Conservation (phyloP, 2,888 invertebrate species). For the Abrostola triplasia region DNA sequence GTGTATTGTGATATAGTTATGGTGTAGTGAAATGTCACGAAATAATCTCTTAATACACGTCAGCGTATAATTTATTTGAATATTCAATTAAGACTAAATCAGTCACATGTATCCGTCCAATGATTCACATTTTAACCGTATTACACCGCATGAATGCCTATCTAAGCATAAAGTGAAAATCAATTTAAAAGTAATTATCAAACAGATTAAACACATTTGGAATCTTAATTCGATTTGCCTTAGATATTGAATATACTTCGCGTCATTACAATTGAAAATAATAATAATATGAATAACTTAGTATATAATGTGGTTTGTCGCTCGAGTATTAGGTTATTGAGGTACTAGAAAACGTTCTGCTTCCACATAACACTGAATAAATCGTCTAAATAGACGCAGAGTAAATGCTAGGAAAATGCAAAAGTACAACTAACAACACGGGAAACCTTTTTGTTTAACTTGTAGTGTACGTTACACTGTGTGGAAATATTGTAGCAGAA, state of each 20-base stretch:
- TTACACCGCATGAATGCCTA: slow-evolving; percentile 34
- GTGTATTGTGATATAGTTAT: no score
- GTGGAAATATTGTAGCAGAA: slow-evolving; percentile 7
- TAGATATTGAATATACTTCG: slow-evolving; percentile 10
- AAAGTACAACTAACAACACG: background rate
- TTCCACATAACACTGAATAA: no score
- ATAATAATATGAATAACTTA: background rate
- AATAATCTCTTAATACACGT: background rate
- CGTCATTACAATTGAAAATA: slow-evolving; percentile 1
- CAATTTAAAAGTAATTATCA: slow-evolving; percentile 21
- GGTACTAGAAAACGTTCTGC: no score
- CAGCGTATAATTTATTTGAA: background rate
- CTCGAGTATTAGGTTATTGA: no score
- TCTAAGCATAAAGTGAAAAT: slow-evolving; percentile 18
- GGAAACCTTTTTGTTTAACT: slow-evolving; percentile 5
- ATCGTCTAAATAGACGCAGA: no score
- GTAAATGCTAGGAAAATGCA: background rate
- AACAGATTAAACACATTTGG: slow-evolving; percentile 25
- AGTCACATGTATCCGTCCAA: slow-evolving; percentile 5
- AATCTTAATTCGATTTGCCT: slow-evolving; percentile 28
- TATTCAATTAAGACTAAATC: slow-evolving; percentile 4
- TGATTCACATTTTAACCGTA: slow-evolving; percentile 24
- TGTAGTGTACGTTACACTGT: background rate
- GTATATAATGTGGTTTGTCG: no score
- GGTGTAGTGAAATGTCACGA: no score